Evolutionary conservation across 2,797 vertebrate genomes (phyloP).

Genomic region (Euphonia xanthogaster): DNA sequence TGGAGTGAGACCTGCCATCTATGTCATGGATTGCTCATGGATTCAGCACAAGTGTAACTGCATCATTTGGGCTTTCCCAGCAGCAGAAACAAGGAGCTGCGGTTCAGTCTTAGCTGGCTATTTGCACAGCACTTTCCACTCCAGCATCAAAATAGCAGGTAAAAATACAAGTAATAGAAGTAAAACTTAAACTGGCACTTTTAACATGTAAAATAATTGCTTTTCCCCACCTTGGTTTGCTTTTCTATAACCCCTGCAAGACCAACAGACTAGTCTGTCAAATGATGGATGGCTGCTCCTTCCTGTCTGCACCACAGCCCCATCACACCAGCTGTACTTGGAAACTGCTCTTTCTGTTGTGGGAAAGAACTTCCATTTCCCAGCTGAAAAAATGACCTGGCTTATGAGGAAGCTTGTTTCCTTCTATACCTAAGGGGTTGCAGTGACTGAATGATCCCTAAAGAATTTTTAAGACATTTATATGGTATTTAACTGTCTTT

Average conservation of each 20-base stretch:
- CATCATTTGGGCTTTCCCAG: not conserved
- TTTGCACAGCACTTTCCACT: not conserved
- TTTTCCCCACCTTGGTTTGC: not conserved
- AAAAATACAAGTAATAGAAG: not conserved
- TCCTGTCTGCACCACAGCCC: not conserved
- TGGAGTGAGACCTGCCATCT: not conserved
- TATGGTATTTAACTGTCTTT: not conserved
- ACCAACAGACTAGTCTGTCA: not conserved
- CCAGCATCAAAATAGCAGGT: accelerated
- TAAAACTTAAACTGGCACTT: not conserved
- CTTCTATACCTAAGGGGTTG: not conserved
- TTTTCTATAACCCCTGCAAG: not conserved
- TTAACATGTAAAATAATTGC: not conserved
- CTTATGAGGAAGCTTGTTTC: not conserved
- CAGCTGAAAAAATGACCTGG: not conserved
- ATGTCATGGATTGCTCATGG: accelerated
- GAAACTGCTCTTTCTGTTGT: not conserved
- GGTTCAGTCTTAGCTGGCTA: not conserved
- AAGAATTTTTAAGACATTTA: not conserved
- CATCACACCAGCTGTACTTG: not conserved
- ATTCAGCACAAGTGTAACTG: not conserved
- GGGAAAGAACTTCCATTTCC: not conserved
- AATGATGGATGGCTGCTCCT: not conserved
- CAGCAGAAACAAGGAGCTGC: not conserved
- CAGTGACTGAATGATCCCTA: not conserved